Evolutionary conservation across 2,888 invertebrate genomes (phyloP).

Genomic region (Uloborus plumipes): DNA sequence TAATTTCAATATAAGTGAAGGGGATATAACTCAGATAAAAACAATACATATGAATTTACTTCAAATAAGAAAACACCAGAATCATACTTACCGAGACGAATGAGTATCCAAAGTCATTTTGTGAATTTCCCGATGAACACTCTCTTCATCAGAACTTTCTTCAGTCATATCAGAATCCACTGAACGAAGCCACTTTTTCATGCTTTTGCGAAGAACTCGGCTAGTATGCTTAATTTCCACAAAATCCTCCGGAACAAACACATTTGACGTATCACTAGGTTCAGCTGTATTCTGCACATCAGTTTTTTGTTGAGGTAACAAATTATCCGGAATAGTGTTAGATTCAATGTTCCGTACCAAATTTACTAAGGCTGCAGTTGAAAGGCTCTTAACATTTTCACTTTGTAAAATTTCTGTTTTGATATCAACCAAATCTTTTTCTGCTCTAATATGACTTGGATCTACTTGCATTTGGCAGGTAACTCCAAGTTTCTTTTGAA

Average conservation of each 20-base stretch:
- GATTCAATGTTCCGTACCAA: constrained; percentile 76
- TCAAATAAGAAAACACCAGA: too few relatives aligned
- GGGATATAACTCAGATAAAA: too few relatives aligned
- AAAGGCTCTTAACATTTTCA: constrained; percentile 72
- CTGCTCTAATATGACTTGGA: not conserved
- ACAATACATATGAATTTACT: too few relatives aligned
- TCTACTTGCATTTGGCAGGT: constrained; percentile 66
- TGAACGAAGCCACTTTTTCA: constrained; percentile 81
- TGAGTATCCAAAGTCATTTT: too few relatives aligned
- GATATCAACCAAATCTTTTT: constrained; percentile 35
- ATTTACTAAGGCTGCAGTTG: constrained; percentile 75
- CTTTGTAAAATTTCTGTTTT: constrained; percentile 70
- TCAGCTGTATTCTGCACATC: not conserved
- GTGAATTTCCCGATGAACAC: not conserved
- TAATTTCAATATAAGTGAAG: too few relatives aligned
- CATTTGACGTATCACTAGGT: constrained; percentile 3
- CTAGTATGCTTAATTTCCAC: constrained; percentile 34
- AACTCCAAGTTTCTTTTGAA: constrained; percentile 73
- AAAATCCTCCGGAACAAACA: constrained; percentile 33
- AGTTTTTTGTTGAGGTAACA: constrained; percentile 3
- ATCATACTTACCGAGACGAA: too few relatives aligned
- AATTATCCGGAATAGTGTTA: constrained; percentile 69
- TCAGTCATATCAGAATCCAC: constrained; percentile 94
- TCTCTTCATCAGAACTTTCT: constrained; percentile 87
- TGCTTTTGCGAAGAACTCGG: constrained; percentile 77